These are phyloP conservation scores for Bombus turneri DNA, from an alignment of 1,140 invertebrate species.

Conservation along the genomic window DNA sequence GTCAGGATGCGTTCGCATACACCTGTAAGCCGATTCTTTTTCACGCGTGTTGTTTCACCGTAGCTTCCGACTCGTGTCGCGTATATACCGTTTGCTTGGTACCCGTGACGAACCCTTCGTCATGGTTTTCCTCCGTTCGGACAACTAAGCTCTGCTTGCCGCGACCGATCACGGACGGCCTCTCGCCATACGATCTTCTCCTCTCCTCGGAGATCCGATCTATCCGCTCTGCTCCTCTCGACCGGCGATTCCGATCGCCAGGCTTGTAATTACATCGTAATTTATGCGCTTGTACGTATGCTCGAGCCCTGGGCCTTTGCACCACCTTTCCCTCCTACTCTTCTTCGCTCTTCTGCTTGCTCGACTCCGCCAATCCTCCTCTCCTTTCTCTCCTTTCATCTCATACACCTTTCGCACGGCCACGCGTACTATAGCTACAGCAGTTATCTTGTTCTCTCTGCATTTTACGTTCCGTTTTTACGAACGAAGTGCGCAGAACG, in stretches of 20 bases:
- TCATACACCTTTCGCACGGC: neutral
- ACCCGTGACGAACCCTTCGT: neutral
- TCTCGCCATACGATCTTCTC: slow-evolving; percentile 22
- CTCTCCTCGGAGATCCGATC: slow-evolving; percentile 70
- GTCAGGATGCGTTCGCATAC: no score
- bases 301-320: slow-evolving; percentile 37
- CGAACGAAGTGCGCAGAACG: no score
- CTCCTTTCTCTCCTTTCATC: neutral
- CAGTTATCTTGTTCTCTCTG: neutral
- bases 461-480: neutral
- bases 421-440: no score
- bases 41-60: slow-evolving; percentile 46
- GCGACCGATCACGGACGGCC: neutral
- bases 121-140: neutral
- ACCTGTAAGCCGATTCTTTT: no score
- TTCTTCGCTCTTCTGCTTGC: neutral
- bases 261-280: slow-evolving; percentile 81
- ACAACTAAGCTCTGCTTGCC: neutral
- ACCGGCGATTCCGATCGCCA: slow-evolving; percentile 76
- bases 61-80: slow-evolving; percentile 58
- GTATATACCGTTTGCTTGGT: neutral
- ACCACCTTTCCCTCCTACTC: slow-evolving; percentile 21
- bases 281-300: slow-evolving; percentile 80
- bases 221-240: slow-evolving; percentile 64
- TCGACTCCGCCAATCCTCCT: slow-evolving; percentile 2